Percentiles rank a stretch among this genome's conserved stretches.
Conservation (phyloP, 2,888 invertebrate species). For the Alcis repandata region DNA sequence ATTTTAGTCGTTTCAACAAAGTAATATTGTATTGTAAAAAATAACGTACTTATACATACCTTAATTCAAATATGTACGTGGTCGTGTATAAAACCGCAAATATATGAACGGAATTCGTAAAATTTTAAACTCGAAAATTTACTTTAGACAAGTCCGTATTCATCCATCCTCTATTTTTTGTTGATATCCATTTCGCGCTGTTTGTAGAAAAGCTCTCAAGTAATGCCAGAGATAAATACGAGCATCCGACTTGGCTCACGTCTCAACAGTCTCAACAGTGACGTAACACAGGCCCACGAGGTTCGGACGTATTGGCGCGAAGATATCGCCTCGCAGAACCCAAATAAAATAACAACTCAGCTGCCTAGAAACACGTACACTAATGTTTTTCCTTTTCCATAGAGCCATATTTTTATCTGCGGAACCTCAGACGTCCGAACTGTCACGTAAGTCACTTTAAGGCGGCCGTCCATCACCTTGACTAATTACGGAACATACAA, state of each 20-base stretch:
- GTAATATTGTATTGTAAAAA: too few relatives aligned
- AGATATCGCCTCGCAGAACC: background rate
- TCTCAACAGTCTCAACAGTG: constrained; percentile 1
- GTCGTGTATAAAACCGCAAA: too few relatives aligned
- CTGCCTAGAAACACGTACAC: constrained; percentile 44
- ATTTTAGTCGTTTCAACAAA: too few relatives aligned
- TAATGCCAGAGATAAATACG: constrained; percentile 1
- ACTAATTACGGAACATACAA: background rate
- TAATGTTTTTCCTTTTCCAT: constrained; percentile 59
- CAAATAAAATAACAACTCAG: constrained; percentile 10
- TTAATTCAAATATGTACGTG: too few relatives aligned
- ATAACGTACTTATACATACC: too few relatives aligned
- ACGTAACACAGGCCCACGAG: background rate
- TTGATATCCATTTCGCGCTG: background rate
- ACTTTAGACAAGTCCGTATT: too few relatives aligned
- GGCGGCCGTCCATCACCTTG: background rate
- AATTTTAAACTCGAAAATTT: background rate
- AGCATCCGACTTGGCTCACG: background rate
- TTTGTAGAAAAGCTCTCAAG: constrained; percentile 3
- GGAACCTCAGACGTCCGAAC: constrained; percentile 40
- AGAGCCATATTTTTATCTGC: constrained; percentile 56
- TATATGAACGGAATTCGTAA: too few relatives aligned
- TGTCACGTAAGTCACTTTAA: constrained; percentile 4
- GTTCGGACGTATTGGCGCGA: background rate
- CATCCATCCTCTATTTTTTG: background rate